These are phyloP conservation scores for Arrhamphus sclerolepis DNA, from an alignment of 2,797 vertebrate species.

Conservation along the genomic window DNA sequence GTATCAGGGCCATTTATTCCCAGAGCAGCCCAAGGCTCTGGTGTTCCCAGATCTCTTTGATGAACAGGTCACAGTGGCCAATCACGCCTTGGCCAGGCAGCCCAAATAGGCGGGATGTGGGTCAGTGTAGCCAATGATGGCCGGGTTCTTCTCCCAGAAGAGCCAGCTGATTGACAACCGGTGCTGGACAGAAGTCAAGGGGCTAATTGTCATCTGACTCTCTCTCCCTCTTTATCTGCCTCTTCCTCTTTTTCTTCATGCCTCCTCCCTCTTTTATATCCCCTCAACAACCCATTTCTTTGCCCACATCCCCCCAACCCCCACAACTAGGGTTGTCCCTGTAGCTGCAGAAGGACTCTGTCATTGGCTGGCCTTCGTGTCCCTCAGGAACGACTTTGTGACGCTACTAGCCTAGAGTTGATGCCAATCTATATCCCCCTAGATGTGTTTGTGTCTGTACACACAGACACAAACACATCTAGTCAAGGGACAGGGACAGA, in stretches of 20 bases:
- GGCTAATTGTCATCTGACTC: slow-evolving; percentile 74
- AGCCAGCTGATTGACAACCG: slow-evolving; percentile 64
- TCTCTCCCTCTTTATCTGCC: slow-evolving; percentile 52
- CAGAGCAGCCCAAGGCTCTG: slow-evolving; percentile 54
- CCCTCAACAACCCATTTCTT: slow-evolving; percentile 43
- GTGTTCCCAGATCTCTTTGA: slow-evolving; percentile 71
- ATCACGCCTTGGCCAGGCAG: slow-evolving; percentile 70
- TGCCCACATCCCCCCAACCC: slow-evolving; percentile 19
- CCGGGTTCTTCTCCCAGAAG: slow-evolving; percentile 38
- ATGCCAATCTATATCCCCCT: slow-evolving; percentile 77
- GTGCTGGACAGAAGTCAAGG: slow-evolving; percentile 73
- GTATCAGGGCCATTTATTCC: slow-evolving; percentile 76
- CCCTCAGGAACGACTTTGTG: slow-evolving; percentile 69
- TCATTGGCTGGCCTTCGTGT: slow-evolving; percentile 76
- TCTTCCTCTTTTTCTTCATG: slow-evolving; percentile 28
- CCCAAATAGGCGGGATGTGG: slow-evolving; percentile 73
- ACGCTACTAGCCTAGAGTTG: slow-evolving; percentile 72
- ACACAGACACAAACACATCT: slow-evolving; percentile 43
- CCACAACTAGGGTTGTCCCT: slow-evolving; percentile 41
- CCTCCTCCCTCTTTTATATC: slow-evolving; percentile 16
- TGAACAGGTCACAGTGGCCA: slow-evolving; percentile 77
- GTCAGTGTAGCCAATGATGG: slow-evolving; percentile 63
- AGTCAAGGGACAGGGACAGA: slow-evolving; percentile 75
- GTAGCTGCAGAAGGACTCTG: slow-evolving; percentile 54
- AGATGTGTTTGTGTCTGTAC: slow-evolving; percentile 51